phyloP scores from a whole-genome alignment of 2,797 vertebrate species.

The Manis crassicaudata region DNA sequence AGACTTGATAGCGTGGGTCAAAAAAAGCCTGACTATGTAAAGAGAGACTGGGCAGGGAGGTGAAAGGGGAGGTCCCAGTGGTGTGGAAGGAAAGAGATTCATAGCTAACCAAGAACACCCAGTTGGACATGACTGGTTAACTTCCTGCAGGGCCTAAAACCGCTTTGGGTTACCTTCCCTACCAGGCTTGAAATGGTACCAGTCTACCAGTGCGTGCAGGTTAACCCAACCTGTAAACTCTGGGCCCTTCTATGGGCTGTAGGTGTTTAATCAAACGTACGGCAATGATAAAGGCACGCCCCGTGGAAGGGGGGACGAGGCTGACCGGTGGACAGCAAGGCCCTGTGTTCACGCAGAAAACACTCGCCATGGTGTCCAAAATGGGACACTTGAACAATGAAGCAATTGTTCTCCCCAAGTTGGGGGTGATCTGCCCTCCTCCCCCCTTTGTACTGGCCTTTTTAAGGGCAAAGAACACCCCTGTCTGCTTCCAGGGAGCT shows the following conservation, averaged over 20 bases:
- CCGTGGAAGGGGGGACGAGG: neutral
- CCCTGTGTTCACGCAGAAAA: neutral
- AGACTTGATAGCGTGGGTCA: neutral
- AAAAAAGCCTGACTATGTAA: neutral
- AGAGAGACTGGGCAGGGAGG: neutral
- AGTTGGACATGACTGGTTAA: fast-evolving
- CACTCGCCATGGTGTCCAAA: neutral
- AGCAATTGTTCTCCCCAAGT: neutral
- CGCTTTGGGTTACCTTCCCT: neutral
- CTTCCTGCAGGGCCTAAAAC: neutral
- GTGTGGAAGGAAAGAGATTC: neutral
- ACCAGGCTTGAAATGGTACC: neutral
- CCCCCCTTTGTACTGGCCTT: neutral
- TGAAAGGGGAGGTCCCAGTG: neutral
- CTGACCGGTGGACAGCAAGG: too few species aligned
- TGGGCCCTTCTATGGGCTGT: too few species aligned
- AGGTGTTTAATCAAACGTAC: fast-evolving
- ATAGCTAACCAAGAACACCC: too few species aligned
- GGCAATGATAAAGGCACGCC: neutral
- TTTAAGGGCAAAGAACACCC: neutral
- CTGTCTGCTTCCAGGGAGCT: neutral
- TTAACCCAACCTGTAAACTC: neutral
- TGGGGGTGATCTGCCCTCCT: neutral
- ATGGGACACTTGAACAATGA: neutral
- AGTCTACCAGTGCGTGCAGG: neutral